Evolutionary conservation across 2,113 vertebrate species (phyloP).

Genomic region (Rhadina sibilatrix): DNA sequence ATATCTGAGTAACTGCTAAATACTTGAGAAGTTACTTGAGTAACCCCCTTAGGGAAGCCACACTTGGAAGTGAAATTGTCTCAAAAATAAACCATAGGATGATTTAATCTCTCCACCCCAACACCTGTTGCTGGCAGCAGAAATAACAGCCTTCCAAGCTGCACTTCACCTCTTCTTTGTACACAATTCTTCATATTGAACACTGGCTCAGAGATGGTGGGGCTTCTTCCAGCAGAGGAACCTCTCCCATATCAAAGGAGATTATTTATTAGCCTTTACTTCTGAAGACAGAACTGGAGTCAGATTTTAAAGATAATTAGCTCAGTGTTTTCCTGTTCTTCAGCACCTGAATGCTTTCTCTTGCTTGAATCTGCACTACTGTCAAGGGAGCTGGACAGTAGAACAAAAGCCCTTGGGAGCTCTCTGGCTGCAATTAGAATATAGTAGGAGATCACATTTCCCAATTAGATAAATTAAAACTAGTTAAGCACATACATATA

Average conservation of each 20-base stretch:
- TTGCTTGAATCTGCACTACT: background rate
- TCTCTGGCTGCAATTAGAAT: constrained; percentile 30
- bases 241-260: background rate
- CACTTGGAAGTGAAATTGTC: background rate
- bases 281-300: background rate
- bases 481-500: background rate
- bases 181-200: background rate
- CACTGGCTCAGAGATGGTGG: background rate
- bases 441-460: background rate
- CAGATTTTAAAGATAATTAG: background rate
- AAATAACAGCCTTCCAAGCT: background rate
- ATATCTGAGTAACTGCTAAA: background rate
- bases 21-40: background rate
- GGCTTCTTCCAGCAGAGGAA: background rate
- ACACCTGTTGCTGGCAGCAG: background rate
- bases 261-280: background rate
- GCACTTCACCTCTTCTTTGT: background rate
- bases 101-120: background rate
- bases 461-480: constrained; percentile 44
- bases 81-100: background rate
- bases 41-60: background rate
- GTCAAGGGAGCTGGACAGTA: constrained; percentile 1
- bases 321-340: background rate
- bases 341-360: background rate
- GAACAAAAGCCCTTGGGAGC: background rate